A percentile compares a stretch with the other conserved stretches of the same genome.
phyloP scores from a whole-genome alignment of 2,113 vertebrate species.

The Tor tambroides region DNA sequence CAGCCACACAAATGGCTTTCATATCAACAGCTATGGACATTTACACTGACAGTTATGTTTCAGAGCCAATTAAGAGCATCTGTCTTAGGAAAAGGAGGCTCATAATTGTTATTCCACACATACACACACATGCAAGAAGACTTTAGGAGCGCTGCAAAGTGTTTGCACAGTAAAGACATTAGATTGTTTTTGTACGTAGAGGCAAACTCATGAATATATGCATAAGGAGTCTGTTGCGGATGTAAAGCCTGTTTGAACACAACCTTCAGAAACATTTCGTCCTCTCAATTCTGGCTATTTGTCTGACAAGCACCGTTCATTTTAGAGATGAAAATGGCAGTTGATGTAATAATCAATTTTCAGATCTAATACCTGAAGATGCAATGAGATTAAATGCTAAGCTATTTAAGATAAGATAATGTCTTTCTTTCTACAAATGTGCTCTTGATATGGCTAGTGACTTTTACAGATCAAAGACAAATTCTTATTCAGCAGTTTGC shows the following conservation, averaged over 20 bases:
- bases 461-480: not conserved
- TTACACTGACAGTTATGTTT: slow-evolving; percentile 17
- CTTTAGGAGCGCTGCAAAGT: slow-evolving; percentile 5
- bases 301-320: not conserved
- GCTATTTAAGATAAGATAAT: not conserved
- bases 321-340: not conserved
- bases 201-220: slow-evolving; percentile 63
- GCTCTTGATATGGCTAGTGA: not conserved
- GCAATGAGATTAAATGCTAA: not conserved
- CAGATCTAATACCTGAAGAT: not conserved
- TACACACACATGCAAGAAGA: not conserved
- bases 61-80: slow-evolving; percentile 24
- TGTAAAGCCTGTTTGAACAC: slow-evolving; percentile 47
- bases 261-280: slow-evolving; percentile 31
- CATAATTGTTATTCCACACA: slow-evolving; percentile 42
- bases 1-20: slow-evolving; percentile 17
- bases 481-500: too few relatives aligned
- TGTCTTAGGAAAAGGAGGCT: not conserved
- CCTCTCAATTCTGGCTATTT: not conserved
- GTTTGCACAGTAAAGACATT: slow-evolving; percentile 51
- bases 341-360: not conserved
- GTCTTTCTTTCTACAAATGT: not conserved
- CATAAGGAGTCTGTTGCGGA: slow-evolving; percentile 26
- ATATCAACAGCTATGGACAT: slow-evolving; percentile 27
- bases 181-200: slow-evolving; percentile 47